Percentiles rank a stretch among this genome's conserved stretches.
phyloP scores from a whole-genome alignment of 2,113 vertebrate genomes.

The Tinamus guttatus region DNA sequence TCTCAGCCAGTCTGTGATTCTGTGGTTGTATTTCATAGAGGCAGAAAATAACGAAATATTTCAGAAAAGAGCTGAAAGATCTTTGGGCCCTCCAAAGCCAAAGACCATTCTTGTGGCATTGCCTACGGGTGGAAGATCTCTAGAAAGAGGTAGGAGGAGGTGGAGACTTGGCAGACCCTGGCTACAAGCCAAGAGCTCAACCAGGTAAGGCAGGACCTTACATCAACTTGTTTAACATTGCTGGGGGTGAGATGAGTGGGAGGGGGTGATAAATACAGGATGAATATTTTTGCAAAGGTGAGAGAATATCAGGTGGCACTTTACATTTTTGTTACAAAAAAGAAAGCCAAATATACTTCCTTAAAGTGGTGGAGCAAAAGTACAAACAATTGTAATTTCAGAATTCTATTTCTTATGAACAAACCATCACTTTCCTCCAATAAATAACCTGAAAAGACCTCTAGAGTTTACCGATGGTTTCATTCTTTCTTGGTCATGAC shows the following conservation, averaged over 20 bases:
- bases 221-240: no score
- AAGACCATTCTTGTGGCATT: neutral
- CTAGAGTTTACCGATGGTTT: neutral
- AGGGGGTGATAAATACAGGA: neutral
- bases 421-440: neutral
- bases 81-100: neutral
- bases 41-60: neutral
- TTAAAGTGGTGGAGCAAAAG: neutral
- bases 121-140: no score
- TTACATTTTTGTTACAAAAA: neutral
- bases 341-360: neutral
- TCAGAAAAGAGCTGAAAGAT: neutral
- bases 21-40: no score
- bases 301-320: neutral
- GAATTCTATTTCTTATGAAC: no score
- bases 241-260: no score
- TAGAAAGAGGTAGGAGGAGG: neutral
- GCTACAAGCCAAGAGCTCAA: neutral
- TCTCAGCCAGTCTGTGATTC: no score
- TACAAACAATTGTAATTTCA: neutral
- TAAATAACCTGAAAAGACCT: neutral
- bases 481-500: neutral
- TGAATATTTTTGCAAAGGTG: neutral
- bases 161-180: neutral
- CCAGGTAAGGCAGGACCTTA: neutral